phyloP scores from a whole-genome alignment of 1,140 invertebrate species.

The Drosophila lini region DNA sequence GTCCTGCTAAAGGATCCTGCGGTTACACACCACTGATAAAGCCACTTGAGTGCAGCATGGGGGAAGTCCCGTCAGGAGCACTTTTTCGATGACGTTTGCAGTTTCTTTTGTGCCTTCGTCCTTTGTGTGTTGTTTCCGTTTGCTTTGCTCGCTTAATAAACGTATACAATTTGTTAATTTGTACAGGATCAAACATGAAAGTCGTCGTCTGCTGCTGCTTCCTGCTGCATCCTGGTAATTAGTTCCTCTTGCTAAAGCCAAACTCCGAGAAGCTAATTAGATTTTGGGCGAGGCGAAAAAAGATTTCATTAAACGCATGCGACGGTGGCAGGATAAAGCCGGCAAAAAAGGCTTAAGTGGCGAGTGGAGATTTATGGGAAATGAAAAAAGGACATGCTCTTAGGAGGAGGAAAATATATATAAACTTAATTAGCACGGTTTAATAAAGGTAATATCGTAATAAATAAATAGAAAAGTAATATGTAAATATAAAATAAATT shows the following conservation, averaged over 20 bases:
- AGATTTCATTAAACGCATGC: slow-evolving; percentile 72
- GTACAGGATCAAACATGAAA: slow-evolving; percentile 78
- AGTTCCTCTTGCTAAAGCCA: slow-evolving; percentile 61
- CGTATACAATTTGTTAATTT: slow-evolving; percentile 83
- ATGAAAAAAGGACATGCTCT: not conserved
- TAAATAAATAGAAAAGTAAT: not conserved
- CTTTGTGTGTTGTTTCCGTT: slow-evolving; percentile 74
- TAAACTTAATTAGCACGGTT: too few species aligned
- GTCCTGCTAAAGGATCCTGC: slow-evolving; percentile 54
- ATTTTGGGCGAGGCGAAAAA: slow-evolving; percentile 65
- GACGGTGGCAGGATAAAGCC: slow-evolving; percentile 16
- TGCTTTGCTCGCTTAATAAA: slow-evolving; percentile 80
- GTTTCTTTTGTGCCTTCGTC: slow-evolving; percentile 57
- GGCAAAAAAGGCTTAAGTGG: slow-evolving; percentile 32
- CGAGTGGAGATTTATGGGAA: slow-evolving; percentile 15
- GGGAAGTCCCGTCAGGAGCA: slow-evolving; percentile 46
- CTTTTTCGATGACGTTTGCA: slow-evolving; percentile 78
- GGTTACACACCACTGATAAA: slow-evolving; percentile 77
- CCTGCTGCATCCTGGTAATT: slow-evolving; percentile 60
- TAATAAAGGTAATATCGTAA: not conserved
- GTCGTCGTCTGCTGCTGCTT: slow-evolving; percentile 34
- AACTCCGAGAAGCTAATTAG: slow-evolving; percentile 70
- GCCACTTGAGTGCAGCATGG: slow-evolving; percentile 79
- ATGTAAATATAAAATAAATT: not conserved
- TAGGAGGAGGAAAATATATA: too few species aligned